Base-by-base conservation (phyloP, 37 sponge, comb jelly and placozoan species). In the Petrosia ficiformis region DNA sequence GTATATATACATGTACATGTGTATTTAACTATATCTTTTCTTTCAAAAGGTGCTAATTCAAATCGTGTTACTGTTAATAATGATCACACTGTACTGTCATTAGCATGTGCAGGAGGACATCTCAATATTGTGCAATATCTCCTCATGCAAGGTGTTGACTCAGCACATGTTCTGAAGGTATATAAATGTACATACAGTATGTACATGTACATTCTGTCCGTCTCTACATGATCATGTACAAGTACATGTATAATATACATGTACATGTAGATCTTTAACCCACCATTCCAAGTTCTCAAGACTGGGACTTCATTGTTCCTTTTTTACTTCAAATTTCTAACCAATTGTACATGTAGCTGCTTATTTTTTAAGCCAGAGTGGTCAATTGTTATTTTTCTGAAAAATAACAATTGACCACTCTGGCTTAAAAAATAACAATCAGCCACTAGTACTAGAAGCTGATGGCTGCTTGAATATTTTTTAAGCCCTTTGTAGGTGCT, bases 31-130 rank as follows among this genome's bases (percentile, higher is more conserved):
- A n/a, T n/a, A n/a, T n/a, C n/a, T n/a, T n/a, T n/a, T n/a, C n/a
- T n/a, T n/a, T 64, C 40, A 67, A 19, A 54, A 89, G 91, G 84
- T 44, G 89, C 85, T 40, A 73, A 77, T 37, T 78, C 80, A 5
- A 92, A 92, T 36, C 65, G 81, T 0, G 34, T 39, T 36, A 92
- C 93, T 2, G 54, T 85, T 38, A 80, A 41, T 42, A 88, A 84
- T 24, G 93, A 92, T 75, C 93, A 92, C 86, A 88, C 93, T 64
- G 93, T 92, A 43, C 77, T 92, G 59, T 88, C 89, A 4, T 73
- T 92, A 57, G 93, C 93, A 60, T 82, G 89, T 68, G 85, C 93
- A 32, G 93, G 93, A 0, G 93, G 93, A 16, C 93, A 92, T 56
- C 67, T 92, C 38, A 72, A 67, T 60, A 73, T 88, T 16, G 93